A percentile compares a stretch with the other conserved stretches of the same genome.
These are phyloP conservation scores for Miniopterus natalensis DNA, from an alignment of 2,113 vertebrate genomes.

Conservation along the genomic window DNA sequence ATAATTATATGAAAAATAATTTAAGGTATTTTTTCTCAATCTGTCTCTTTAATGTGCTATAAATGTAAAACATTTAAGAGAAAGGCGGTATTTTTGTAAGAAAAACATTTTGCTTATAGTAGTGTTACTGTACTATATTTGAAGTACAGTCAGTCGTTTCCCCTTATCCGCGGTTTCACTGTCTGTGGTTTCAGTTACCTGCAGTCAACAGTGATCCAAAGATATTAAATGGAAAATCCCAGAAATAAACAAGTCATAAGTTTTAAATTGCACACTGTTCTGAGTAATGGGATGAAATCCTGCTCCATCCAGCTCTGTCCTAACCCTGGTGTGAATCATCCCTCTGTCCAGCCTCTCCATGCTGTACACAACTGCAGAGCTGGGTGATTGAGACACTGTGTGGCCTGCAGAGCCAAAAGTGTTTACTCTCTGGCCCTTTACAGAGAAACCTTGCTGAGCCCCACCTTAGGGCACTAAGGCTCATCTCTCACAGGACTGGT, in stretches of 20 bases:
- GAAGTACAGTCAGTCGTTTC: neutral
- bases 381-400: neutral
- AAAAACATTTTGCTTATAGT: neutral
- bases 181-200: neutral
- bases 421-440: neutral
- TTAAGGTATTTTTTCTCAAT: slow-evolving; percentile 35
- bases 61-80: slow-evolving; percentile 48
- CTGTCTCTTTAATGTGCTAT: neutral
- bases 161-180: neutral
- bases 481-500: neutral
- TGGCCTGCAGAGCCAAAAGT: neutral
- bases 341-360: too few relatives aligned
- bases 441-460: neutral
- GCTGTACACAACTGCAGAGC: neutral
- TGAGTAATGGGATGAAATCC: neutral
- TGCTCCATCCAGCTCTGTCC: neutral
- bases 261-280: neutral
- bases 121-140: neutral
- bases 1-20: neutral
- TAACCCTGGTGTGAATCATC: neutral
- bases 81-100: neutral
- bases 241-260: neutral
- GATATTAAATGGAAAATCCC: neutral
- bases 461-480: neutral
- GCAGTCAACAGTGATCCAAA: neutral